A percentile compares a stretch with the other conserved stretches of the same genome.
Evolutionary conservation across 2,113 vertebrate species (phyloP).

Genomic region (Ailuropoda melanoleuca): DNA sequence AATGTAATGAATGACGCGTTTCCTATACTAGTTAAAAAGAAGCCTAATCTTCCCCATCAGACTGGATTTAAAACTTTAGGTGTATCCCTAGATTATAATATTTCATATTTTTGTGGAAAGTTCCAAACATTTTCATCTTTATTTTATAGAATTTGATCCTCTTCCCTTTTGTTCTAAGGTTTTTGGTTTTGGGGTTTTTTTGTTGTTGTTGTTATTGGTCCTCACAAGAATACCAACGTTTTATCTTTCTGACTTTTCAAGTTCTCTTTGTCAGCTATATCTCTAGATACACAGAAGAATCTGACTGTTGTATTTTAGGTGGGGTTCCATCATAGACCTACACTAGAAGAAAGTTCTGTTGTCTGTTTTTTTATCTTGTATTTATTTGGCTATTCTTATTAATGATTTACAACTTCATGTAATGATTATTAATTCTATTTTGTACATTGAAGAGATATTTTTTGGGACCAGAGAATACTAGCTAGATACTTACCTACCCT

Average conservation of each 20-base stretch:
- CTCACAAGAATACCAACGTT: neutral
- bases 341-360: neutral
- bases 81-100: neutral
- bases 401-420: neutral
- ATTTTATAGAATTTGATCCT: neutral
- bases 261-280: neutral
- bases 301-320: neutral
- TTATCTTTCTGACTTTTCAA: conserved; percentile 27
- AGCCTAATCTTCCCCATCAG: neutral
- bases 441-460: neutral
- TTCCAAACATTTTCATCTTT: neutral
- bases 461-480: neutral
- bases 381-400: neutral
- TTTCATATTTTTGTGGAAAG: neutral
- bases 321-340: neutral
- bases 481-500: neutral
- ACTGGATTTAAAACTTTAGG: neutral
- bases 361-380: neutral
- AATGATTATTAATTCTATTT: neutral
- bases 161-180: neutral
- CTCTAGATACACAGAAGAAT: neutral
- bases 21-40: neutral
- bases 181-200: neutral
- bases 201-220: neutral
- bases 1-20: neutral